Evolutionary conservation across 2,113 vertebrate species (phyloP).

Genomic region (Python bivittatus): DNA sequence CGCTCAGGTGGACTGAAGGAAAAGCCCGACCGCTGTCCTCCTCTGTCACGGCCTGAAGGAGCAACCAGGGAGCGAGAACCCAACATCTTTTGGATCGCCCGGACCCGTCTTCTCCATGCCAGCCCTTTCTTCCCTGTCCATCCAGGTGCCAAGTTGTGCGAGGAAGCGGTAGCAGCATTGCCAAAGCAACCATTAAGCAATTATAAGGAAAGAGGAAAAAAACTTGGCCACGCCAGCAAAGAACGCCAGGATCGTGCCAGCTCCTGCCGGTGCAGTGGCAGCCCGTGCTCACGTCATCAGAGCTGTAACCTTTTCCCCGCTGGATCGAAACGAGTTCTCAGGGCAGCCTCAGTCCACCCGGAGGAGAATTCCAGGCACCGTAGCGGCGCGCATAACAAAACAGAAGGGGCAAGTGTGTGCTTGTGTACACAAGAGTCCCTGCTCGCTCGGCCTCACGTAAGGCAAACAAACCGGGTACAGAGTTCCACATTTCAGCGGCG

Average conservation of each 20-base stretch:
- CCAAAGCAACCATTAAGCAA: background rate
- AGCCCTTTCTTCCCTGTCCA: background rate
- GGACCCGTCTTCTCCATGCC: background rate
- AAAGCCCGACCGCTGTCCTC: background rate
- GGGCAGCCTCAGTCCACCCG: background rate
- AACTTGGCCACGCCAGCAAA: background rate
- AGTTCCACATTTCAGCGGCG: background rate
- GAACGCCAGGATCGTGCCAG: background rate
- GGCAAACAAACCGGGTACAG: background rate
- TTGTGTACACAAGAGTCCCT: background rate
- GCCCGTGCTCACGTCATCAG: background rate
- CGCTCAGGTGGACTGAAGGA: accelerated
- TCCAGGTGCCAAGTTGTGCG: background rate
- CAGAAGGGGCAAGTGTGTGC: too few species aligned
- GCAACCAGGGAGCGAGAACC: background rate
- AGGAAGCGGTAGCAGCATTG: background rate
- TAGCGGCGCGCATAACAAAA: background rate
- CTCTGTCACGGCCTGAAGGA: background rate
- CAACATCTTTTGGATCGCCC: background rate
- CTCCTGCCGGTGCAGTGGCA: background rate
- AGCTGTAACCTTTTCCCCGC: background rate
- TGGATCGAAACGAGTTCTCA: background rate
- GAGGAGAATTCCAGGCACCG: too few species aligned
- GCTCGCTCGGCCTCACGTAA: background rate
- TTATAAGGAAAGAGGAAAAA: background rate